phyloP scores from a whole-genome alignment of 1,140 invertebrate species.

The Stratiolaelaps scimitus region DNA sequence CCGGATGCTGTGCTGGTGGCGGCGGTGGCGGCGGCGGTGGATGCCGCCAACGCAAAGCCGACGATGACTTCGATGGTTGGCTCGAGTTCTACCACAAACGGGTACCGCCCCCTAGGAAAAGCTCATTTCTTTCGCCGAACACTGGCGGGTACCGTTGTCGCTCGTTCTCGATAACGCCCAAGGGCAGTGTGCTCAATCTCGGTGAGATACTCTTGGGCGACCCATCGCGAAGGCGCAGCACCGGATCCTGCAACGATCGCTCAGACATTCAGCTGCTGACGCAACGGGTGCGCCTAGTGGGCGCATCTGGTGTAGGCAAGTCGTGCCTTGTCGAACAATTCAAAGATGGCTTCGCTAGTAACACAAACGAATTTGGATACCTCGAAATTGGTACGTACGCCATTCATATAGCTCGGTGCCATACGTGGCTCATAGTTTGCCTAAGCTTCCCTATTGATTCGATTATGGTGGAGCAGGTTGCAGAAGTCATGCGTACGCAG shows the following conservation, averaged over 20 bases:
- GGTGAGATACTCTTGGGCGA: conserved; percentile 8
- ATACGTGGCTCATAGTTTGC: no score
- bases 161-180: conserved; percentile 23
- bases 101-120: not conserved
- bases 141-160: conserved; percentile 14
- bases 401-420: no score
- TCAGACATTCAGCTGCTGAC: conserved; percentile 24
- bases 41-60: not conserved
- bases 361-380: conserved; percentile 15
- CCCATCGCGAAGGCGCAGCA: conserved; percentile 14
- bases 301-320: conserved; percentile 13
- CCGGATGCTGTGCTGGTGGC: no score
- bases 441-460: no score
- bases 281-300: not conserved
- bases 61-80: conserved; percentile 12
- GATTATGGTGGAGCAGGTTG: no score
- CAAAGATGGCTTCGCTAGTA: conserved; percentile 5
- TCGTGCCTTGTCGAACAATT: conserved; percentile 19
- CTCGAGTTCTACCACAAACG: conserved; percentile 16
- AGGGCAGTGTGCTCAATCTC: conserved; percentile 13
- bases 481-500: no score
- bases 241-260: conserved; percentile 15
- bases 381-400: conserved; percentile 11
- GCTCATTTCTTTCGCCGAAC: not conserved
- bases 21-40: no score